These are phyloP conservation scores for Chionomys nivalis DNA, from an alignment of 2,113 vertebrate genomes.

Conservation along the genomic window DNA sequence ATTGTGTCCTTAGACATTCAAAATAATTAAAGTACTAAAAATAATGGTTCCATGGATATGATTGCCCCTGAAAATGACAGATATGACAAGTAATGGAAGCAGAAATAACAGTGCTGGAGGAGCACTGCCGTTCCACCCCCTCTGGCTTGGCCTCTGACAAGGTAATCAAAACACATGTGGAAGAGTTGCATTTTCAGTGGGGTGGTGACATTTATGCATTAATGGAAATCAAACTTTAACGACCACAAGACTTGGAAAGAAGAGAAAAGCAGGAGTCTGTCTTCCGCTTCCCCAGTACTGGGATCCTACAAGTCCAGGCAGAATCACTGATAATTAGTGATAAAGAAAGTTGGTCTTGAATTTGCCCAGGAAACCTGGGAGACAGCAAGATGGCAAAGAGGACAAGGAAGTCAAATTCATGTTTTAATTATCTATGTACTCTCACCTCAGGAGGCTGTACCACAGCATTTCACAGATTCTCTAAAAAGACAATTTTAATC, in stretches of 20 bases:
- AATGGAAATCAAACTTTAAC: slow-evolving; percentile 59
- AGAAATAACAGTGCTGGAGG: slow-evolving; percentile 64
- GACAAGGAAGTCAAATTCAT: neutral
- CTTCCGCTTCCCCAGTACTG: neutral
- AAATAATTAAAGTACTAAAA: slow-evolving; percentile 75
- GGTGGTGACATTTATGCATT: slow-evolving; percentile 45
- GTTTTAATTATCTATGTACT: slow-evolving; percentile 33
- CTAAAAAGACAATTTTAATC: slow-evolving; percentile 29
- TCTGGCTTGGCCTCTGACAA: slow-evolving; percentile 63
- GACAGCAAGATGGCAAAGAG: slow-evolving; percentile 18
- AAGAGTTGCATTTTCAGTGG: slow-evolving; percentile 39
- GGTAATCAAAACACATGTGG: slow-evolving; percentile 67
- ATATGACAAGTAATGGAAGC: slow-evolving; percentile 71
- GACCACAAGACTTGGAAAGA: slow-evolving; percentile 51
- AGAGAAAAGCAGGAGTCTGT: slow-evolving; percentile 35
- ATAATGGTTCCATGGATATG: slow-evolving; percentile 67
- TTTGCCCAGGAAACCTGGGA: slow-evolving; percentile 30
- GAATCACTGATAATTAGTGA: slow-evolving; percentile 53
- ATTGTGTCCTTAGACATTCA: slow-evolving; percentile 65
- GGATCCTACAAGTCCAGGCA: neutral
- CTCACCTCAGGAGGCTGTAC: neutral
- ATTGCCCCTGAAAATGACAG: slow-evolving; percentile 68
- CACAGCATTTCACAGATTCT: slow-evolving; percentile 1
- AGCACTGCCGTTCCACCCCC: slow-evolving; percentile 18
- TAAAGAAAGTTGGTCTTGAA: slow-evolving; percentile 32